A percentile compares a stretch with the other conserved stretches of the same genome.
Evolutionary conservation across 2,888 invertebrate species (phyloP).

Genomic region (Eudiplozoon nipponicum): DNA sequence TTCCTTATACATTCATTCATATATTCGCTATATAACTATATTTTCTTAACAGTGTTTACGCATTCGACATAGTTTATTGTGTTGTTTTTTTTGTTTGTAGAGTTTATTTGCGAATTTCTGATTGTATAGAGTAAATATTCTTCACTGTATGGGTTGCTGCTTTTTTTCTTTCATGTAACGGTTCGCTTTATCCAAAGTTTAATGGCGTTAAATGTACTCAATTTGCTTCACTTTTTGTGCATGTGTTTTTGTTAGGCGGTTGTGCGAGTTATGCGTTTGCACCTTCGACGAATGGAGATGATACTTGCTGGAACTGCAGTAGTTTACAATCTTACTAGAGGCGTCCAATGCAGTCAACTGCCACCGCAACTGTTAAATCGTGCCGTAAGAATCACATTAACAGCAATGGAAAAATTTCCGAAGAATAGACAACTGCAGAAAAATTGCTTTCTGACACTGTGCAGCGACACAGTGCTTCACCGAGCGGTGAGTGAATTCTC

Average conservation of each 20-base stretch:
- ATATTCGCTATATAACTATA: too few relatives aligned
- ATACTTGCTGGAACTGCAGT: constrained; percentile 45
- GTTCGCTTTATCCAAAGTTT: too few relatives aligned
- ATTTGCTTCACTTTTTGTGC: too few relatives aligned
- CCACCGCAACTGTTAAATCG: constrained; percentile 35
- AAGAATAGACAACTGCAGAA: constrained; percentile 39
- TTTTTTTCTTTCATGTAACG: too few relatives aligned
- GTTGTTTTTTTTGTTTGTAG: too few relatives aligned
- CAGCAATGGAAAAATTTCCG: constrained; percentile 39
- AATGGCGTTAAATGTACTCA: too few relatives aligned
- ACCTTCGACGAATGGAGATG: constrained; percentile 32
- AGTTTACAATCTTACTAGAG: constrained; percentile 39
- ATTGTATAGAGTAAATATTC: too few relatives aligned
- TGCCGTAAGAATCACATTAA: constrained; percentile 36
- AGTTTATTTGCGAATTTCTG: too few relatives aligned
- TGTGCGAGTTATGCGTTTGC: constrained; percentile 24
- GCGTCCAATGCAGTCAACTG: constrained; percentile 35
- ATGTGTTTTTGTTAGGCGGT: constrained; percentile 23
- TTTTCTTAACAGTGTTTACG: too few relatives aligned
- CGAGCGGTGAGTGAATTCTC: constrained; percentile 34
- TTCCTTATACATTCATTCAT: too few relatives aligned
- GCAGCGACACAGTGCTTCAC: constrained; percentile 43
- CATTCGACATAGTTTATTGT: too few relatives aligned
- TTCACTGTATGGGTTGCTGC: too few relatives aligned
- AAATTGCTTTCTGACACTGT: constrained; percentile 39